phyloP scores from a whole-genome alignment of 2,888 invertebrate genomes.

The Ormyrus rosae region DNA sequence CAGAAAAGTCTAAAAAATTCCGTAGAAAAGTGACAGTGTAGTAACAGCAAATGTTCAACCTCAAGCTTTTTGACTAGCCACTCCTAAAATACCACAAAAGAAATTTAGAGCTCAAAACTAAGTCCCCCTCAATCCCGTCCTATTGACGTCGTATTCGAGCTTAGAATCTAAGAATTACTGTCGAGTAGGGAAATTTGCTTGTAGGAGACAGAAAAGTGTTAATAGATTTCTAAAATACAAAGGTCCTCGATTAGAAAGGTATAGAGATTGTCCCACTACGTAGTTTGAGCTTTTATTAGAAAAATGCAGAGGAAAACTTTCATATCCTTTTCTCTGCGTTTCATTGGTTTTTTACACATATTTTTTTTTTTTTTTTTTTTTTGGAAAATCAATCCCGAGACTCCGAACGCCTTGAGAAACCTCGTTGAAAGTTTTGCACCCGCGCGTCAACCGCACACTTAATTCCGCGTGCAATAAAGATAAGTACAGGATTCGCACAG shows the following conservation, averaged over 20 bases:
- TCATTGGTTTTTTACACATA: too few species aligned
- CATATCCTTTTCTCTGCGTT: not conserved
- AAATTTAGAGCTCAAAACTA: conserved; percentile 12
- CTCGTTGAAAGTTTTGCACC: conserved; percentile 1
- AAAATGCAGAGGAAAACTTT: conserved; percentile 39
- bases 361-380: not conserved
- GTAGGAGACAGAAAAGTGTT: conserved; percentile 14
- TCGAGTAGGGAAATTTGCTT: conserved; percentile 27
- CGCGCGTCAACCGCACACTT: not conserved
- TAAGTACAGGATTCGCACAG: conserved; percentile 18
- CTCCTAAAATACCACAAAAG: not conserved
- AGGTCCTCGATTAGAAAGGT: not conserved
- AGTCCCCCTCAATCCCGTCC: not conserved
- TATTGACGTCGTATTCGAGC: not conserved
- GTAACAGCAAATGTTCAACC: conserved; percentile 27
- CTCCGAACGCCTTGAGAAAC: conserved; percentile 40
- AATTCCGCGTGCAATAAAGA: conserved; percentile 43
- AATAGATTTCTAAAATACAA: not conserved
- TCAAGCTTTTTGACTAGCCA: conserved; percentile 25
- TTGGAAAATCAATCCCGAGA: conserved; percentile 56
- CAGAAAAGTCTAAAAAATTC: conserved; percentile 56
- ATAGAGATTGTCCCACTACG: conserved; percentile 32
- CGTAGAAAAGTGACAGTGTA: conserved; percentile 56
- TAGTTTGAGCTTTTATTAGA: conserved; percentile 32
- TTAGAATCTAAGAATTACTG: conserved; percentile 21